Percentiles rank a stretch among this genome's conserved stretches.
Conservation (phyloP, 2,888 invertebrate genomes). For the Anaspis maculata region DNA sequence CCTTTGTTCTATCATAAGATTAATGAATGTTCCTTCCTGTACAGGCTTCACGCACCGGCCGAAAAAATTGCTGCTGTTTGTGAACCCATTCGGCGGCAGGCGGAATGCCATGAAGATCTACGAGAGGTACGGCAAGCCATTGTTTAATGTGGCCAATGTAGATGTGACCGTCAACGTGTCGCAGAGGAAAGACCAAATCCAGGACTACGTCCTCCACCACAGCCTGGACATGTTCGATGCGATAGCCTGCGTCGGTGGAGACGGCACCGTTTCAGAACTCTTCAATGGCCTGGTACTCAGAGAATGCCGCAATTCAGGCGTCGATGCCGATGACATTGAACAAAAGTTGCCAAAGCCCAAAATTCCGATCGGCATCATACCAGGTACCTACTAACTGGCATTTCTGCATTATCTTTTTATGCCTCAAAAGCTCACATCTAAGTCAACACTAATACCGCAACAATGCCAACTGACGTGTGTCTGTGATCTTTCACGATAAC, state of each 20-base stretch:
- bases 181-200: constrained; percentile 68
- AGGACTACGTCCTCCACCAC: constrained; percentile 54
- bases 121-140: constrained; percentile 60
- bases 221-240: constrained; percentile 56
- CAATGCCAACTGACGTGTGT: too few relatives aligned
- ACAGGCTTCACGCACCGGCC: constrained; percentile 53
- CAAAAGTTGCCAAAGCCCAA: constrained; percentile 44
- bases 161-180: constrained; percentile 61
- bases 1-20: too few relatives aligned
- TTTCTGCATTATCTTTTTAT: too few relatives aligned
- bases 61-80: constrained; percentile 63
- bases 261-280: constrained; percentile 78
- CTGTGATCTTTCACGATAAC: too few relatives aligned
- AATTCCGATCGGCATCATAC: constrained; percentile 55
- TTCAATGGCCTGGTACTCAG: constrained; percentile 62
- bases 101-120: constrained; percentile 64
- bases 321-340: constrained; percentile 48
- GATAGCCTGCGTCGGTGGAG: constrained; percentile 76
- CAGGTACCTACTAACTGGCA: constrained; percentile 29
- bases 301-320: constrained; percentile 45
- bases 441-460: too few relatives aligned
- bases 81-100: constrained; percentile 80
- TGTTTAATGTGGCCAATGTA: constrained; percentile 56
- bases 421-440: too few relatives aligned
- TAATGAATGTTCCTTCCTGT: constrained; percentile 1